phyloP scores from a whole-genome alignment of 2,888 invertebrate genomes.

The Brachyptera putata region DNA sequence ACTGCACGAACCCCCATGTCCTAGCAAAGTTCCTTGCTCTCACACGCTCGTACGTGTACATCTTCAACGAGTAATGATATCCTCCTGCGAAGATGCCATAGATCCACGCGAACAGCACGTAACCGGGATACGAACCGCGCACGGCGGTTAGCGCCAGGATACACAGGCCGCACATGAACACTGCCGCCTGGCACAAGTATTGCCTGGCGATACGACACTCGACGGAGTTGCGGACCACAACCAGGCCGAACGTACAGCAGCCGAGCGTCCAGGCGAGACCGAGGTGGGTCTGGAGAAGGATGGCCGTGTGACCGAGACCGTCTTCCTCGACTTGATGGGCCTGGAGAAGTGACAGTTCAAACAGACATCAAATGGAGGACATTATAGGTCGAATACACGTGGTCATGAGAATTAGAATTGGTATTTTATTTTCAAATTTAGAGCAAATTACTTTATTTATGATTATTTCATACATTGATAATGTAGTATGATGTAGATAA shows the following conservation, averaged over 20 bases:
- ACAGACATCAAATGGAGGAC: too few species aligned
- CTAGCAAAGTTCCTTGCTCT: conserved; percentile 79
- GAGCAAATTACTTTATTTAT: too few species aligned
- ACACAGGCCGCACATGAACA: conserved; percentile 71
- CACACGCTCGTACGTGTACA: conserved; percentile 85
- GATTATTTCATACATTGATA: too few species aligned
- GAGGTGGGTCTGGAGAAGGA: conserved; percentile 67
- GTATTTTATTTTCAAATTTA: too few species aligned
- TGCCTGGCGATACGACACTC: conserved; percentile 83
- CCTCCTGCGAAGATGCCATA: conserved; percentile 85
- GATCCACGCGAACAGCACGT: conserved; percentile 76
- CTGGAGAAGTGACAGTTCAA: conserved; percentile 39
- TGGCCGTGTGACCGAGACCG: conserved; percentile 60
- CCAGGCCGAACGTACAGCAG: conserved; percentile 72
- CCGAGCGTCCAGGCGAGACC: conserved; percentile 82
- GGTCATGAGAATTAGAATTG: too few species aligned
- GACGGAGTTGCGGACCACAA: conserved; percentile 76
- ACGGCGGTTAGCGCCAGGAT: conserved; percentile 74
- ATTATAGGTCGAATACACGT: too few species aligned
- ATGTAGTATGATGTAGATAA: too few species aligned
- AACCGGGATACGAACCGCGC: conserved; percentile 62
- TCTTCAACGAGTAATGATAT: conserved; percentile 82
- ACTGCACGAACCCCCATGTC: conserved; percentile 86
- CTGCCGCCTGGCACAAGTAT: conserved; percentile 74
- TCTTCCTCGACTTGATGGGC: conserved; percentile 76